A percentile compares a stretch with the other conserved stretches of the same genome.
phyloP scores from a whole-genome alignment of 2,797 vertebrate species.

The Psittacula echo region DNA sequence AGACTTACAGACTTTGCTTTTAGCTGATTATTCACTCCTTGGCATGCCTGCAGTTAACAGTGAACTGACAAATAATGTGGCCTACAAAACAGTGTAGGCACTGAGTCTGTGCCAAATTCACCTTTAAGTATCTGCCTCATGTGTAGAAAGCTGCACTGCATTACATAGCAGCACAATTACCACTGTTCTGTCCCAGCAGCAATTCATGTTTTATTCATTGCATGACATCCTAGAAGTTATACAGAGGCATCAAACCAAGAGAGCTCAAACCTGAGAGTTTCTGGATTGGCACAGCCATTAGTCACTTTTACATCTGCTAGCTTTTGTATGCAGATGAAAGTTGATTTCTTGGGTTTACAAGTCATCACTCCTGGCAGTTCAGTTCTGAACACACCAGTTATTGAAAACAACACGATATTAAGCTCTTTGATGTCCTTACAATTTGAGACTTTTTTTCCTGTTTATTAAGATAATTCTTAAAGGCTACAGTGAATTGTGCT shows the following conservation, averaged over 20 bases:
- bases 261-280: constrained; percentile 15
- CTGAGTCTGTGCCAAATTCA: neutral
- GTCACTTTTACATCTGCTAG: neutral
- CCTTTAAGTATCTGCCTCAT: constrained; percentile 25
- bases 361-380: neutral
- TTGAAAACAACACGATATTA: neutral
- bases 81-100: neutral
- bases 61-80: neutral
- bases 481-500: neutral
- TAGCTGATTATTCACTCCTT: neutral
- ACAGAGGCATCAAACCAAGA: neutral
- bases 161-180: constrained; percentile 1
- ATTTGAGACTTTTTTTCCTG: neutral
- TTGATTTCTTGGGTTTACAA: neutral
- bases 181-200: neutral
- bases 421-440: neutral
- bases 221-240: neutral
- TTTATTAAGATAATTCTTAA: constrained; percentile 29
- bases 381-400: neutral
- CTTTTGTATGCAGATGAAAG: neutral
- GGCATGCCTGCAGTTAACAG: neutral
- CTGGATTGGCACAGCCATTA: neutral
- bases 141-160: neutral
- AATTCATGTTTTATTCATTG: constrained; percentile 50
- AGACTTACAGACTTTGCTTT: neutral